A percentile compares a stretch with the other conserved stretches of the same genome.
Evolutionary conservation across 2,113 vertebrate species (phyloP).

Genomic region (Dipodomys merriami): DNA sequence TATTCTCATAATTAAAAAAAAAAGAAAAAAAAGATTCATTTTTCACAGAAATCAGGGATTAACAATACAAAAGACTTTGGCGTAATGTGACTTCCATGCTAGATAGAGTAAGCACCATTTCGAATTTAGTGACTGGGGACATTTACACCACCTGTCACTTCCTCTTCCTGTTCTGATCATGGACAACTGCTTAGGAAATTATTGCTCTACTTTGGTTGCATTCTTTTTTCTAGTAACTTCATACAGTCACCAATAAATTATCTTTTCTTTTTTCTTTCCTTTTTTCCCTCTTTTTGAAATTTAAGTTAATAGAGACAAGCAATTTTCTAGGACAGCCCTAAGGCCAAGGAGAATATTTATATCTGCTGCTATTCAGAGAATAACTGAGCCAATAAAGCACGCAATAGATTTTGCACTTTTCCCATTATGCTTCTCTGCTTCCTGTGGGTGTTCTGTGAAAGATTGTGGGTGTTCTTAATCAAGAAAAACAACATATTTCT

Average conservation of each 20-base stretch:
- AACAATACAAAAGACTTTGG: conserved; percentile 65
- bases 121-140: conserved; percentile 70
- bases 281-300: conserved; percentile 65
- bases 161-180: conserved; percentile 82
- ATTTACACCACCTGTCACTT: conserved; percentile 80
- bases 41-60: conserved; percentile 54
- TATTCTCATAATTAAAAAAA: no score
- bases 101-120: conserved; percentile 61
- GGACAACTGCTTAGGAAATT: conserved; percentile 78
- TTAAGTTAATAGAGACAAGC: conserved; percentile 84
- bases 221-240: conserved; percentile 80
- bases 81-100: conserved; percentile 46
- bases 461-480: conserved; percentile 80
- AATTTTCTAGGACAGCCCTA: conserved; percentile 80
- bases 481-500: conserved; percentile 78
- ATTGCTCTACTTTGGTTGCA: conserved; percentile 86
- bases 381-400: conserved; percentile 82
- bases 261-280: conserved; percentile 53
- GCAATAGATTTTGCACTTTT: conserved; percentile 74
- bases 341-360: conserved; percentile 85
- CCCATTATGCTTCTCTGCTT: conserved; percentile 80
- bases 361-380: conserved; percentile 79
- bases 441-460: conserved; percentile 78
- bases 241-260: conserved; percentile 77
- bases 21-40: neutral